Evolutionary conservation across 2,797 vertebrate species (phyloP), one percentile per base, ranked within the genome.

Genomic region (Peromyscus nudipes): DNA sequence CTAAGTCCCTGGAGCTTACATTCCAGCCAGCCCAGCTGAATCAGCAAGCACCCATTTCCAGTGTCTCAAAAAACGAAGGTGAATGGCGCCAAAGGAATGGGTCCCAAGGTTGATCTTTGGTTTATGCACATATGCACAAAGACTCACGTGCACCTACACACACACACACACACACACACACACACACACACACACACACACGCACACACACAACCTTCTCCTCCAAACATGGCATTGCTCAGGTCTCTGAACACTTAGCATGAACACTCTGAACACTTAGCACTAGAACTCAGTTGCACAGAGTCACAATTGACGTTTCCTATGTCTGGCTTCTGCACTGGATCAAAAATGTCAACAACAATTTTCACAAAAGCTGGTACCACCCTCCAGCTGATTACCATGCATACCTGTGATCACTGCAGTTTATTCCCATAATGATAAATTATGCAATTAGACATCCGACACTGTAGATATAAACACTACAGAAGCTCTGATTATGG

Each of bases 371-470:
- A 96, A 85, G 19, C 49, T 52, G 17, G 43, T 62, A 71, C 23
- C 8, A n/a, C 71, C n/a, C 43, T 90, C 67, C 49, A 37, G 34
- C 62, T 96, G 89, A 82, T 92, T 91, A 55, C 49, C 49, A 27
- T 29, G 81, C 57, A 76, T 85, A 95, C 87, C 82, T 97, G 94
- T 77, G 79, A 97, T 92, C 55, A 31, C 91, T 75, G 9, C 40
- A 29, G 77, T 96, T 96, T 96, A 97, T 92, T 96, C 96, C 96
- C 96, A 94, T 95, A 94, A 95, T 94, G 95, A 97, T 92, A 91
- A 96, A 97, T 97, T 97, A 93, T 31, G 25, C 95, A 98, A 97
- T 97, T 94, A 98, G 94, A 49, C 76, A 96, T 94, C 95, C 27
- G 0, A 95, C 95, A 94, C 80, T 89, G 64, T 93, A 94, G 93